Base-by-base conservation (phyloP, 37 sponge, comb jelly and placozoan species). In the Eunapius fragilis region DNA sequence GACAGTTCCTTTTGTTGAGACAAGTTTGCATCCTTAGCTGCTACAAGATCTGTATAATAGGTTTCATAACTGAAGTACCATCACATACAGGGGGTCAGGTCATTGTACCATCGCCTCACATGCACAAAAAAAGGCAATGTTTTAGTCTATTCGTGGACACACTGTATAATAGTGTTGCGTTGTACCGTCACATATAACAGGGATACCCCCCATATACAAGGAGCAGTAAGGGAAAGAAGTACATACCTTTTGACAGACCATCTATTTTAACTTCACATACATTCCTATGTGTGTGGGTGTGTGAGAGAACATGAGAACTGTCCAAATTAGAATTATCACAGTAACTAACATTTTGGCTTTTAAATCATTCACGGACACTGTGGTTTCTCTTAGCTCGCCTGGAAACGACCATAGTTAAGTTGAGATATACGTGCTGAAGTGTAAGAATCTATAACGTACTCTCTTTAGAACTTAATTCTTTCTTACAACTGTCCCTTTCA, bases 321-420 rank as follows among this genome's bases (percentile, higher is more conserved):
- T 9, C 41, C 6, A 41, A 41, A 41, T 41, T 41, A 41, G 6
- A 41, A 41, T 41, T 41, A 41, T 6, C 27, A 30, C 25, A 36
- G 1, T 48, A 36, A 72, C 83, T 71, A 32, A 83, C 83, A 67
- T 2, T 28, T 35, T 71, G 31, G 34, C 73, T 25, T 83, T 31
- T 26, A 73, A 72, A 49, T 72, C 74, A 26, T 35, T 36, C 23
- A 32, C 14, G 31, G 28, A 13, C 31, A 19, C 14, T 17, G 58
- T 58, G 58, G 17, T 17, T 17, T 12, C 14, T 11, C 17, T 12
- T 19, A 58, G 58, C 17, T 58, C 6, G 41, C 41, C 3, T 6
- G 41, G 41, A 41, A 41, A 41, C 41, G 41, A 41, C 41, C 41
- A 41, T 6, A 41, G 6, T 9, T 17, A 10, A 58, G 14, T 17